Evolutionary conservation across 2,888 invertebrate species (phyloP).

Genomic region (Digitonthophagus gazella): DNA sequence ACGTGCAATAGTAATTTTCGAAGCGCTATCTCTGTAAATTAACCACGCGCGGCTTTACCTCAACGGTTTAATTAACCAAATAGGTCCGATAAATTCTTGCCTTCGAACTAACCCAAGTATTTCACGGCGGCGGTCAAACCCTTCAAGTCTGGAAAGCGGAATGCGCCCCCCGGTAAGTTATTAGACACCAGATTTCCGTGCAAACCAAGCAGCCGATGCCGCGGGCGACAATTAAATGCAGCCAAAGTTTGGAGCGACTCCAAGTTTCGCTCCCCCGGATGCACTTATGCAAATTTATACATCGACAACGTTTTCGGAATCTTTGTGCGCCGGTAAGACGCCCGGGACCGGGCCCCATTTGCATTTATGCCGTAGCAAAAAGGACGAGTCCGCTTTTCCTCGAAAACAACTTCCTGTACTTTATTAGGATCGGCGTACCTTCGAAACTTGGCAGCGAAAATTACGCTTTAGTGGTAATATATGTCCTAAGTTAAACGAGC

Average conservation of each 20-base stretch:
- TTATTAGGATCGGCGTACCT: background rate
- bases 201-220: constrained; percentile 14
- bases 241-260: constrained; percentile 10
- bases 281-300: constrained; percentile 16
- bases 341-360: constrained; percentile 1
- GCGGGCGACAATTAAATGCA: constrained; percentile 16
- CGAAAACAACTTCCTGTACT: background rate
- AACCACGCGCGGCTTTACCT: background rate
- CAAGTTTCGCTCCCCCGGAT: constrained; percentile 16
- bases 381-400: background rate
- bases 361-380: background rate
- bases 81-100: background rate
- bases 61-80: background rate
- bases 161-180: constrained; percentile 12
- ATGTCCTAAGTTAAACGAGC: background rate
- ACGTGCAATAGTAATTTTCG: too few relatives aligned
- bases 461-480: background rate
- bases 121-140: background rate
- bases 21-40: too few relatives aligned
- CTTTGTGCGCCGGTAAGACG: constrained; percentile 8
- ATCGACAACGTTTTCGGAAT: constrained; percentile 18
- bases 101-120: background rate
- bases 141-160: background rate
- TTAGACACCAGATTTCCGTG: constrained; percentile 18
- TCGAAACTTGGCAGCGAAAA: background rate